These are phyloP conservation scores for Microplitis deprimator DNA, from an alignment of 2,888 invertebrate species.

Conservation along the genomic window DNA sequence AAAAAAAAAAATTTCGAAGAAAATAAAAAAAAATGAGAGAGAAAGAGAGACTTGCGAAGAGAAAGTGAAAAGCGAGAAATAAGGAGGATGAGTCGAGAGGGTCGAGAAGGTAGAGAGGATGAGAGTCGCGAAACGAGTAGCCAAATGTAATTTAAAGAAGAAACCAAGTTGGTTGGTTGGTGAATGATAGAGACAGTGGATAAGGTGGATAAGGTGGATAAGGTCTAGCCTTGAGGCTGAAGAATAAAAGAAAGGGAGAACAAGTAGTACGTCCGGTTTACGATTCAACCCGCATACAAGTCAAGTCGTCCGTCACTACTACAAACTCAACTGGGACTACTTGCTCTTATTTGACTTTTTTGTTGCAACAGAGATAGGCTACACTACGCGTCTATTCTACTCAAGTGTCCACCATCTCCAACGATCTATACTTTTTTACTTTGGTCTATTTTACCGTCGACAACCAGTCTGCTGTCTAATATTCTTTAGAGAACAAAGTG, in stretches of 20 bases:
- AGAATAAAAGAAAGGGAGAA: constrained; percentile 9
- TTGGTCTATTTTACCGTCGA: neutral
- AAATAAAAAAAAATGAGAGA: constrained; percentile 24
- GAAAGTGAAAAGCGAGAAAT: constrained; percentile 32
- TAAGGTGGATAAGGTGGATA: neutral
- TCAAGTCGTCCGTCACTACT: constrained; percentile 35
- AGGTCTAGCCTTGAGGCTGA: neutral
- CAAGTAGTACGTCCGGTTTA: constrained; percentile 56
- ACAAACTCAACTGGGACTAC: neutral
- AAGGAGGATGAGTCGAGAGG: constrained; percentile 25
- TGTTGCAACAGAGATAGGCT: constrained; percentile 27
- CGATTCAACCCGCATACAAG: constrained; percentile 65
- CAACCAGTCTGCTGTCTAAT: neutral
- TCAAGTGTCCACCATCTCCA: constrained; percentile 33
- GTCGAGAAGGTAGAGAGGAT: constrained; percentile 13
- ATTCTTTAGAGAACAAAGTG: too few relatives aligned
- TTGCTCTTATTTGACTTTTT: constrained; percentile 49
- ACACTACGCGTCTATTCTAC: constrained; percentile 34
- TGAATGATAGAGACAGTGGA: constrained; percentile 4
- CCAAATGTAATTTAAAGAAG: constrained; percentile 69
- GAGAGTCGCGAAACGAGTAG: constrained; percentile 64
- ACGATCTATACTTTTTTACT: neutral
- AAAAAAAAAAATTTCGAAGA: constrained; percentile 1
- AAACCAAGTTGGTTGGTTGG: constrained; percentile 43
- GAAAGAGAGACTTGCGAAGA: neutral